phyloP scores from a whole-genome alignment of 23 tunicate genomes.

The Halocynthia roretzi region DNA sequence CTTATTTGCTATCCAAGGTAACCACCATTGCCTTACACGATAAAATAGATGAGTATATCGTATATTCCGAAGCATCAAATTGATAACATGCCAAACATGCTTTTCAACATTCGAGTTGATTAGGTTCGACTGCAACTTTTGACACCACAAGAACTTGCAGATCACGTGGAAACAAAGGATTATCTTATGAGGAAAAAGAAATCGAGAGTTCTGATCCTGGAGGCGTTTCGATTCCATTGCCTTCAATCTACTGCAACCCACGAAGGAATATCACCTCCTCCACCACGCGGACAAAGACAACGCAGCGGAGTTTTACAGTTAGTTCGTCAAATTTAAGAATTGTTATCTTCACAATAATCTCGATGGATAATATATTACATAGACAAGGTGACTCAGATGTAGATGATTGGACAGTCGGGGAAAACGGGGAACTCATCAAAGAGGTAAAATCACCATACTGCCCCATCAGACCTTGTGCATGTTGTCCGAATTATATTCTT shows the following conservation, averaged over 20 bases:
- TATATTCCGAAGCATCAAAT: too few relatives aligned
- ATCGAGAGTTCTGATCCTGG: constrained; percentile 69
- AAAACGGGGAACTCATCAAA: constrained; percentile 22
- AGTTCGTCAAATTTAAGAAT: neutral
- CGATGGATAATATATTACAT: neutral
- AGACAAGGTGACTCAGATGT: constrained; percentile 68
- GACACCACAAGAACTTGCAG: constrained; percentile 67
- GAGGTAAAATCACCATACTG: constrained; percentile 35
- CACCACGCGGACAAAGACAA: neutral
- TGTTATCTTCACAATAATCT: neutral
- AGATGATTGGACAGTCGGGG: constrained; percentile 49
- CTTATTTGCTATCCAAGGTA: constrained; percentile 80
- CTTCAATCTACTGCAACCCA: constrained; percentile 18
- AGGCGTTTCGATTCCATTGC: constrained; percentile 83
- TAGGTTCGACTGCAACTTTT: constrained; percentile 64
- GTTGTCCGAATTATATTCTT: constrained; percentile 84
- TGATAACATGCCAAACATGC: too few relatives aligned
- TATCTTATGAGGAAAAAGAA: constrained; percentile 86
- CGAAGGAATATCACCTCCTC: neutral
- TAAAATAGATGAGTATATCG: too few relatives aligned
- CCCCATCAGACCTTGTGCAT: constrained; percentile 55
- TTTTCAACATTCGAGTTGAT: neutral
- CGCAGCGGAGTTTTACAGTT: constrained; percentile 12
- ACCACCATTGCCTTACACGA: neutral
- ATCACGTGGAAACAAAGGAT: constrained; percentile 79